These are phyloP conservation scores for Acrocera orbiculus DNA, from an alignment of 2,888 invertebrate genomes.

Conservation along the genomic window DNA sequence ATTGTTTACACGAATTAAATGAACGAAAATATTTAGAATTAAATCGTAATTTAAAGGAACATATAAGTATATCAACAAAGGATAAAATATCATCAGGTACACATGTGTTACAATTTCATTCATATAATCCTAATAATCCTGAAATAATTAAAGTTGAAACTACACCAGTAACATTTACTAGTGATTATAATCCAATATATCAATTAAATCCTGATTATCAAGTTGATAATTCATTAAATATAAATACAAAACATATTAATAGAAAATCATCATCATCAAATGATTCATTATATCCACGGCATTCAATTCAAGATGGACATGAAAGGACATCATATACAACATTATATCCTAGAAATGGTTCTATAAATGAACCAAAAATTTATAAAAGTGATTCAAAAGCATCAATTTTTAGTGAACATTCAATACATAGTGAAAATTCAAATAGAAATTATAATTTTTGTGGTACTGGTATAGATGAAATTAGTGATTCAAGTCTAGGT, in stretches of 20 bases:
- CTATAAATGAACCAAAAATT: constrained; percentile 24
- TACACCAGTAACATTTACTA: constrained; percentile 30
- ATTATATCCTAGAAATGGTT: constrained; percentile 21
- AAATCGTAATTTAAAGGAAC: constrained; percentile 8
- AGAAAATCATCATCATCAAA: constrained; percentile 32
- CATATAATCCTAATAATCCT: constrained; percentile 31
- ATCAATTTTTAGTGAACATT: constrained; percentile 29
- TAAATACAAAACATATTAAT: constrained; percentile 15
- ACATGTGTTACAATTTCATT: constrained; percentile 30
- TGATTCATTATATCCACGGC: constrained; percentile 27
- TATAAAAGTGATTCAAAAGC: constrained; percentile 30
- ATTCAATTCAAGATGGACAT: constrained; percentile 14
- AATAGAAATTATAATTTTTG: constrained; percentile 17
- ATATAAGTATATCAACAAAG: constrained; percentile 7
- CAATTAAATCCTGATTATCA: constrained; percentile 19
- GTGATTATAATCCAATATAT: constrained; percentile 29
- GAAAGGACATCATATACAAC: constrained; percentile 18
- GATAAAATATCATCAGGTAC: constrained; percentile 16
- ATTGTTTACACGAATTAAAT: constrained; percentile 17
- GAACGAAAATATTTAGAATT: constrained; percentile 12
- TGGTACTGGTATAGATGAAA: no score
- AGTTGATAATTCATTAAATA: constrained; percentile 7
- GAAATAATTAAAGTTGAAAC: constrained; percentile 32
- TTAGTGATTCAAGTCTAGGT: constrained; percentile 24
- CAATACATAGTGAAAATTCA: constrained; percentile 26